Evolutionary conservation across 30 jellyfish, hydroid and myxozoan species (phyloP).

Genomic region (Sanderia malayensis): DNA sequence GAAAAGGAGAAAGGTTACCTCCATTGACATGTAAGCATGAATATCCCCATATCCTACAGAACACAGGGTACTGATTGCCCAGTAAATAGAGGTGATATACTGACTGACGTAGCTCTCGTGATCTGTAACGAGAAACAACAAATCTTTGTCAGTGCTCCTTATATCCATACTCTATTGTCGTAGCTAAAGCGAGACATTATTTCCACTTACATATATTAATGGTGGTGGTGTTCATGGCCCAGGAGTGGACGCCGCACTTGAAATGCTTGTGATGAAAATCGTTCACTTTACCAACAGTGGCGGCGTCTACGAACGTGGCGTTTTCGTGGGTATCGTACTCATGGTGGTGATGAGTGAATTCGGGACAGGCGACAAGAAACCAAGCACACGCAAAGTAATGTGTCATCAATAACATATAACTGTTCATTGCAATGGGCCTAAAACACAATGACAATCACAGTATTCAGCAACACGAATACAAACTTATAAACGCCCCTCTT

Average conservation of each 20-base stretch:
- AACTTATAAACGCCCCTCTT: too few relatives aligned
- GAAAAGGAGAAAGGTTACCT: too few relatives aligned
- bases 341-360: not conserved
- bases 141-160: too few relatives aligned
- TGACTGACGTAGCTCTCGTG: conserved; percentile 16
- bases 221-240: too few relatives aligned
- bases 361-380: conserved; percentile 27
- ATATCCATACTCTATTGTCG: too few relatives aligned
- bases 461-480: too few relatives aligned
- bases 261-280: not conserved
- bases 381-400: conserved; percentile 29
- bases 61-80: conserved; percentile 75
- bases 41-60: conserved; percentile 83
- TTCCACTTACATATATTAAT: too few relatives aligned
- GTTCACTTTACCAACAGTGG: not conserved
- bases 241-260: conserved; percentile 6
- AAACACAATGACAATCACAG: too few relatives aligned
- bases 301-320: not conserved
- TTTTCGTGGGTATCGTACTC: not conserved
- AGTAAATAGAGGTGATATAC: conserved; percentile 44
- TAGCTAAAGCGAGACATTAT: too few relatives aligned
- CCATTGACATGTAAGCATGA: conserved; percentile 43
- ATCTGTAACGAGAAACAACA: conserved; percentile 23
- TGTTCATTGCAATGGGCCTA: not conserved
- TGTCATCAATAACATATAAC: not conserved